These are phyloP conservation scores for Allygus modestus DNA, from an alignment of 2,888 invertebrate genomes.

Conservation along the genomic window DNA sequence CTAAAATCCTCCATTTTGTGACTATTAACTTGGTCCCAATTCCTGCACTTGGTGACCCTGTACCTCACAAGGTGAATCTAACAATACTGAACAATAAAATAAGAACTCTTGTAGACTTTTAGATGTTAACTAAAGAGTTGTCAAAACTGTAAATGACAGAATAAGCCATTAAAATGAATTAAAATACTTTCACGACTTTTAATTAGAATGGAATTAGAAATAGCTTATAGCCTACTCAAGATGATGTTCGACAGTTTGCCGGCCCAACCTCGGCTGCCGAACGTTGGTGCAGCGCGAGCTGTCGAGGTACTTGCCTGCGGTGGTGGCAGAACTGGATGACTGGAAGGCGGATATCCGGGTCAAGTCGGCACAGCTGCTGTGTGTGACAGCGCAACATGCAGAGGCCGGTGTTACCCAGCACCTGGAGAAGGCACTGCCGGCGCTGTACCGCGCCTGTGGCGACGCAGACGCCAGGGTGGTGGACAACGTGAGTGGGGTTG, in stretches of 20 bases:
- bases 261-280: constrained; percentile 91
- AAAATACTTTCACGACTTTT: no score
- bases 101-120: no score
- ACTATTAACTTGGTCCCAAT: no score
- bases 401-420: constrained; percentile 87
- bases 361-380: constrained; percentile 86
- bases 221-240: no score
- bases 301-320: constrained; percentile 84
- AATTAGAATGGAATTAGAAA: no score
- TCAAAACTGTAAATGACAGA: no score
- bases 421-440: constrained; percentile 78
- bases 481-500: constrained; percentile 77
- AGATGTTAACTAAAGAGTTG: no score
- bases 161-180: no score
- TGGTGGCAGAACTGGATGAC: constrained; percentile 84
- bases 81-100: no score
- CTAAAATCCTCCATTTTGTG: no score
- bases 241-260: neutral
- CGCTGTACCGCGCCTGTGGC: constrained; percentile 80
- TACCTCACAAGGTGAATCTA: no score
- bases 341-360: constrained; percentile 85
- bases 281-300: constrained; percentile 86
- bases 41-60: no score
- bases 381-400: constrained; percentile 83
- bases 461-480: constrained; percentile 82